Percentiles rank a stretch among this genome's conserved stretches.
Conservation (phyloP, 2,113 vertebrate species). For the Tychaedon coryphoeus region DNA sequence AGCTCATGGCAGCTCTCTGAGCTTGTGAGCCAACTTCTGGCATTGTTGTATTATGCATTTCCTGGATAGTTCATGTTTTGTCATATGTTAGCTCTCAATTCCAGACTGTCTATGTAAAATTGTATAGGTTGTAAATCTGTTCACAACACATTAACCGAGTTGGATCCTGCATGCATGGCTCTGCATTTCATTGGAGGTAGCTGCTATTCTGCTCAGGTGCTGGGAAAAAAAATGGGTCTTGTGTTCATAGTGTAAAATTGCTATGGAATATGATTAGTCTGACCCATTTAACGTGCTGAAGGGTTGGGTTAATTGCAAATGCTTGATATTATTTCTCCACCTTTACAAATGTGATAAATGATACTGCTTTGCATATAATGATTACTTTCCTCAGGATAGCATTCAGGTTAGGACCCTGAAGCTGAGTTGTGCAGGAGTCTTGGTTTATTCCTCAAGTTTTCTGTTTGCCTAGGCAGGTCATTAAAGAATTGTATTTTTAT, state of each 20-base stretch:
- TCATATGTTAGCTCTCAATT: neutral
- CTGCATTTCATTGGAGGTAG: neutral
- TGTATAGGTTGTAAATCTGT: neutral
- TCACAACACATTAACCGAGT: neutral
- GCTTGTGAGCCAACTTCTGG: neutral
- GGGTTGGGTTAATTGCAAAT: constrained; percentile 18
- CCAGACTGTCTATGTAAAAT: neutral
- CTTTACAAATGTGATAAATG: constrained; percentile 36
- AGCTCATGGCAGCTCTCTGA: neutral
- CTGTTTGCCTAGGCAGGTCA: neutral
- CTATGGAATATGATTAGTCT: neutral
- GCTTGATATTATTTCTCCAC: neutral
- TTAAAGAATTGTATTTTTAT: neutral
- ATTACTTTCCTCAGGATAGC: neutral
- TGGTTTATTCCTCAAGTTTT: neutral
- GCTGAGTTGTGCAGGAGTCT: neutral
- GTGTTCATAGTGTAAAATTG: neutral
- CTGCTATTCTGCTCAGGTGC: neutral
- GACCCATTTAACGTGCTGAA: neutral
- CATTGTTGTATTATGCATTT: neutral
- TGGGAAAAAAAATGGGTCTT: neutral
- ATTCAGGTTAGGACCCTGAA: neutral
- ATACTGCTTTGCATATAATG: neutral
- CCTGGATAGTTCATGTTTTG: neutral
- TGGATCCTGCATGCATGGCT: neutral